These are phyloP conservation scores for Mixornis gularis DNA, from an alignment of 2,113 vertebrate genomes.

Conservation along the genomic window DNA sequence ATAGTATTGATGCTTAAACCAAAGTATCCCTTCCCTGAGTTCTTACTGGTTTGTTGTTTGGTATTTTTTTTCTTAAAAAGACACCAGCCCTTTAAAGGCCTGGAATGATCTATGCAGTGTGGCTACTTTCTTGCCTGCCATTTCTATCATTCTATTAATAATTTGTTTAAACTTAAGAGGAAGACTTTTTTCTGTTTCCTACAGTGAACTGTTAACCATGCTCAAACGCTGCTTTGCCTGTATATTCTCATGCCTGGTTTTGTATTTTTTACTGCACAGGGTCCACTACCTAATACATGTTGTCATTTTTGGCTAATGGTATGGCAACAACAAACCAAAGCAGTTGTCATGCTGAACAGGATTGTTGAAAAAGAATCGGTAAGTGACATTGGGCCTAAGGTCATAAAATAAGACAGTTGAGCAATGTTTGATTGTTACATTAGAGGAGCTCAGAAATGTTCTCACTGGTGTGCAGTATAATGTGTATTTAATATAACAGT, in stretches of 20 bases:
- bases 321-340: slow-evolving; percentile 94
- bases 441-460: background rate
- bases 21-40: background rate
- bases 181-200: background rate
- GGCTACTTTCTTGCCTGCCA: background rate
- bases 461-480: background rate
- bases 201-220: background rate
- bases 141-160: background rate
- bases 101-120: background rate
- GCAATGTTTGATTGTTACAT: background rate
- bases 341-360: slow-evolving; percentile 96
- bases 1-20: background rate
- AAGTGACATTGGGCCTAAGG: slow-evolving; percentile 62
- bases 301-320: slow-evolving; percentile 99
- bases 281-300: slow-evolving; percentile 92
- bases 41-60: background rate
- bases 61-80: background rate
- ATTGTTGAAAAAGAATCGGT: slow-evolving; percentile 95
- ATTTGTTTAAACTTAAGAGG: background rate
- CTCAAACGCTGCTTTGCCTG: background rate
- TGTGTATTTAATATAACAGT: background rate
- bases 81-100: background rate
- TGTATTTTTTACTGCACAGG: slow-evolving; percentile 69
- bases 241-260: background rate
- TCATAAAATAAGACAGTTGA: background rate